Evolutionary conservation across 2,888 invertebrate genomes (phyloP).

Genomic region (Lasioglossum morio): DNA sequence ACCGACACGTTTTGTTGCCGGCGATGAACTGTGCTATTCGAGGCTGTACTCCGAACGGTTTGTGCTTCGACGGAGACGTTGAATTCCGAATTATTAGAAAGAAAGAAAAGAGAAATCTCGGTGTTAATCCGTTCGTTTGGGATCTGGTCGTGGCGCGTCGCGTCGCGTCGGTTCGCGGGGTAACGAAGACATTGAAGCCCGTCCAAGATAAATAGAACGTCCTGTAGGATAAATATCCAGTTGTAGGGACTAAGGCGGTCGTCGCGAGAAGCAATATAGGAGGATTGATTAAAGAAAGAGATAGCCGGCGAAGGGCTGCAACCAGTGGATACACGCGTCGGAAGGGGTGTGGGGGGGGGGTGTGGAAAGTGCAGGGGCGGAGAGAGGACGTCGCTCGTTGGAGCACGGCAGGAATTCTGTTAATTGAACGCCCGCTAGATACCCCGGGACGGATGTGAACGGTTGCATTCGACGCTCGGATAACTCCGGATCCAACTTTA

Average conservation of each 20-base stretch:
- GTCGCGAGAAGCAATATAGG: neutral
- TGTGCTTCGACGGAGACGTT: neutral
- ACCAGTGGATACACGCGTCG: neutral
- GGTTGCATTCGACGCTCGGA: slow-evolving; percentile 69
- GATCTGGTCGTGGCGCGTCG: neutral
- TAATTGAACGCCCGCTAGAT: slow-evolving; percentile 74
- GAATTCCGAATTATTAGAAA: neutral
- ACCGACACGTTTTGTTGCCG: neutral
- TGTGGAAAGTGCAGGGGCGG: neutral
- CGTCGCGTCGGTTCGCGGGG: neutral
- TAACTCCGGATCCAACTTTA: slow-evolving; percentile 72
- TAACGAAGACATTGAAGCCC: neutral
- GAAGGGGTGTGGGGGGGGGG: neutral
- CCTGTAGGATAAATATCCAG: neutral
- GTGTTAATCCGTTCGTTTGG: neutral
- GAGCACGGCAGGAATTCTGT: slow-evolving; percentile 71
- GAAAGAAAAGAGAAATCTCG: neutral
- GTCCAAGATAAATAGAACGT: neutral
- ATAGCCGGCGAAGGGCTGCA: neutral
- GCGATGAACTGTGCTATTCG: neutral
- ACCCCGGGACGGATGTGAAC: slow-evolving; percentile 64
- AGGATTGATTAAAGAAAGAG: slow-evolving; percentile 22
- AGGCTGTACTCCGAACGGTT: neutral
- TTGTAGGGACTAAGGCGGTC: neutral
- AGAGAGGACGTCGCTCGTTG: slow-evolving; percentile 57